Base-by-base conservation (phyloP, 2,797 vertebrate genomes). In the Brotula barbata region DNA sequence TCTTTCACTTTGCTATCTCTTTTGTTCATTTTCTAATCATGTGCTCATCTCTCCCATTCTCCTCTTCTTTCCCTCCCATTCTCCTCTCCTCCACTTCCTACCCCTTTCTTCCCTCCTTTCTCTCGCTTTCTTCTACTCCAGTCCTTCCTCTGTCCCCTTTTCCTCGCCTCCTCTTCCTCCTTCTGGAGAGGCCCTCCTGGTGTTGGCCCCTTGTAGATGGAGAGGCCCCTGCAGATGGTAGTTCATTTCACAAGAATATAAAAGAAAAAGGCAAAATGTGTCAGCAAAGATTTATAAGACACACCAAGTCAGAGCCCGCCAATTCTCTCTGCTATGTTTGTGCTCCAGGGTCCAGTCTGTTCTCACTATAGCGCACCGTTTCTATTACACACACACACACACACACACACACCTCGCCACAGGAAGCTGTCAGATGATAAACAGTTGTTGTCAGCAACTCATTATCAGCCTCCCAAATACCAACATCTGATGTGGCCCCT, bases 221-320 rank as follows among this genome's bases (percentile, higher is more conserved):
- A 28, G 25, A 28, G 25, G n/a, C 63, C 78, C 68, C 69, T 73
- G 71, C 73, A 80, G 72, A 84, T 78, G 68, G 48, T 78, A 80
- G 62, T 77, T 74, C 62, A 86, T 85, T 87, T 84, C 77, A 80
- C 31, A 76, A 78, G 85, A 85, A 82, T 72, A 60, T 65, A 22
- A 68, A 77, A 72, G 31, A 41, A 73, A 76, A n/a, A 59, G 51
- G 21, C 22, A 45, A 14, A 81, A 79, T 33, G 76, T 79, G 88
- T 90, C 89, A 87, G 87, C 88, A 85, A 85, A 88, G 88, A 89
- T 90, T 89, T 88, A 89, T 87, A 89, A 80, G 82, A 86, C 80
- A 81, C 44, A 77, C 71, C 77, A 83, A 84, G 84, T 77, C 58
- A 78, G 72, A 82, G 80, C 75, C 52, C 11, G 58, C 75, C 61